Evolutionary conservation across 2,113 vertebrate species (phyloP), one percentile per base, ranked within the genome.

Genomic region (Salvator merianae): DNA sequence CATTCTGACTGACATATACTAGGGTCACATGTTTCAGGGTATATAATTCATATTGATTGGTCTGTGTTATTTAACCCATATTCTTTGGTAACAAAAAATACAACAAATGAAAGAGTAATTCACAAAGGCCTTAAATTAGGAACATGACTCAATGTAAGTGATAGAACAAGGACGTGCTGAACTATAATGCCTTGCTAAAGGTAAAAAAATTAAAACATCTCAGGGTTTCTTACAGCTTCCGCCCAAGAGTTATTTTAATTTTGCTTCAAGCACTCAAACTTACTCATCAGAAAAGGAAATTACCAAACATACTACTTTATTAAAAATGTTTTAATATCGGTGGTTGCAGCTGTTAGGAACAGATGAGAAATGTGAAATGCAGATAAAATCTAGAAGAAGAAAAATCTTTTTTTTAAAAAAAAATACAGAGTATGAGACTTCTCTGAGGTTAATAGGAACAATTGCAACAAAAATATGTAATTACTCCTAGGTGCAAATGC

Each of bases 321-420:
- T 24, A 65, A 36, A 59, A 30, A 78, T 40, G 47, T 87, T 91
- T 85, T 90, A 78, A 70, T 92, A 59, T 88, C 88, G 91, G 70
- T 81, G 71, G 47, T 68, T 80, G 47, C 26, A 83, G 77, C 88
- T 91, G 91, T 89, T 87, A 88, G 88, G 92, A 53, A 50, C 89
- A 91, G 92, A 93, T 85, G 82, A 55, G 82, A 86, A 16, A 43
- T 3, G 66, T 73, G 72, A 82, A 90, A 69, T 88, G 87, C 69
- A 71, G 88, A 30, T 20, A 79, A 65, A 34, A 40, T 18, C 22
- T 47, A 7, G 43, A 5, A 47, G 43, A 47, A 47, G 5, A 5
- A 47, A 47, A 47, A 47, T 47, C 5, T 47, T 47, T 47, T 47
- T 47, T 47, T 47, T 2, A 2, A 47, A 47, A 47, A 7, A 9